phyloP scores from a whole-genome alignment of 2,888 invertebrate species.

The Alsophila aescularia region DNA sequence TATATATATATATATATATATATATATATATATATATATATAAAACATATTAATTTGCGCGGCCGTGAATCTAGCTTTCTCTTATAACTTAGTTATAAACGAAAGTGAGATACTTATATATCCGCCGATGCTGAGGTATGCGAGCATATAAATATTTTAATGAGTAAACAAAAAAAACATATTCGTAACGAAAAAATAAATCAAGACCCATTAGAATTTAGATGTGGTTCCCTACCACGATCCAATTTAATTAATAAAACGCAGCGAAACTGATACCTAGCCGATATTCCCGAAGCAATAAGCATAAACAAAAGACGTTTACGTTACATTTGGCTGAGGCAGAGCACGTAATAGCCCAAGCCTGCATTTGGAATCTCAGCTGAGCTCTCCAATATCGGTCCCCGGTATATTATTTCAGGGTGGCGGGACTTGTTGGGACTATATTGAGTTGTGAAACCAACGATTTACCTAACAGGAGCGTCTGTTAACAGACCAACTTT shows the following conservation, averaged over 20 bases:
- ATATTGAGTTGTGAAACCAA: conserved; percentile 82
- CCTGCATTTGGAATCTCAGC: conserved; percentile 69
- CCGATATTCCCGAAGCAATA: conserved; percentile 49
- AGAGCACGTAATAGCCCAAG: conserved; percentile 60
- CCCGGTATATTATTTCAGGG: conserved; percentile 78
- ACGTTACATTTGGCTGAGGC: conserved; percentile 68
- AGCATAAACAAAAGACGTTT: conserved; percentile 73
- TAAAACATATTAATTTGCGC: no score
- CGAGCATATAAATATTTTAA: no score
- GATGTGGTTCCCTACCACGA: conserved; percentile 27
- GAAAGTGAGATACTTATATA: no score
- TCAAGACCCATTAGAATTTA: conserved; percentile 25
- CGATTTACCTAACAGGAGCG: conserved; percentile 80
- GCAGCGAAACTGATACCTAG: conserved; percentile 47
- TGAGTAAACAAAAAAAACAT: no score
- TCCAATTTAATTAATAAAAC: conserved; percentile 47
- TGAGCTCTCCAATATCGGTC: conserved; percentile 74
- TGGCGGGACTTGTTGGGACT: conserved; percentile 55
- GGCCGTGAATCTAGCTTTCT: no score
- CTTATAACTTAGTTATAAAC: no score
- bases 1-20: no score
- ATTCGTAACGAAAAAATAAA: neutral
- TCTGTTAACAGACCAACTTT: conserved; percentile 78
- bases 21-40: no score
- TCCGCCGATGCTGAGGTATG: no score